Percentiles rank a stretch among this genome's conserved stretches.
These are phyloP conservation scores for Zaprionus ornatus DNA, from an alignment of 1,140 invertebrate genomes.

Conservation along the genomic window DNA sequence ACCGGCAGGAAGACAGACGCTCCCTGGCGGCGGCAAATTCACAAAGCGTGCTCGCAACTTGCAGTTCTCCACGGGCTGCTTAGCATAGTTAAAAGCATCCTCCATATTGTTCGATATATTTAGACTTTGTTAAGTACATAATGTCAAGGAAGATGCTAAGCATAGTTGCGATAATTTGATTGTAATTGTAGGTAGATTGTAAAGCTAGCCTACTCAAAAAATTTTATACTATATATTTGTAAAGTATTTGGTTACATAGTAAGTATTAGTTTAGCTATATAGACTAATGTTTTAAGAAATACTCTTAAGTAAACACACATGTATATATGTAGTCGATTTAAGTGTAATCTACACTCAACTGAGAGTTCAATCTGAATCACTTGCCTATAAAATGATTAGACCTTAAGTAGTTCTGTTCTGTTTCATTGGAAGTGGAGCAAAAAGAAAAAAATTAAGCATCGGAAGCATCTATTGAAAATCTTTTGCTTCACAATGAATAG, in stretches of 20 bases:
- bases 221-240: not conserved
- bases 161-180: not conserved
- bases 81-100: not conserved
- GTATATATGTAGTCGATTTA: not conserved
- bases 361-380: not conserved
- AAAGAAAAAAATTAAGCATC: not conserved
- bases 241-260: not conserved
- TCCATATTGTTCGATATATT: not conserved
- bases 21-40: slow-evolving; percentile 2
- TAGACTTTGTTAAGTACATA: not conserved
- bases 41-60: slow-evolving; percentile 4
- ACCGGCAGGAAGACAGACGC: not conserved
- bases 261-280: not conserved
- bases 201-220: not conserved
- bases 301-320: not conserved
- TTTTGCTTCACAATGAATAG: not conserved
- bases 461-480: not conserved
- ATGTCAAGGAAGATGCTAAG: not conserved
- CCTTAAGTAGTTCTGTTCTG: too few species aligned
- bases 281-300: not conserved
- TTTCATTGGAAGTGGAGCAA: not conserved
- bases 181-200: not conserved
- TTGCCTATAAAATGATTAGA: too few species aligned
- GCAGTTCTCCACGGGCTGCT: not conserved
- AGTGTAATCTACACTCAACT: too few species aligned